A percentile compares a stretch with the other conserved stretches of the same genome.
Conservation (phyloP, 2,888 invertebrate species). For the Ennomos fuscantarius region DNA sequence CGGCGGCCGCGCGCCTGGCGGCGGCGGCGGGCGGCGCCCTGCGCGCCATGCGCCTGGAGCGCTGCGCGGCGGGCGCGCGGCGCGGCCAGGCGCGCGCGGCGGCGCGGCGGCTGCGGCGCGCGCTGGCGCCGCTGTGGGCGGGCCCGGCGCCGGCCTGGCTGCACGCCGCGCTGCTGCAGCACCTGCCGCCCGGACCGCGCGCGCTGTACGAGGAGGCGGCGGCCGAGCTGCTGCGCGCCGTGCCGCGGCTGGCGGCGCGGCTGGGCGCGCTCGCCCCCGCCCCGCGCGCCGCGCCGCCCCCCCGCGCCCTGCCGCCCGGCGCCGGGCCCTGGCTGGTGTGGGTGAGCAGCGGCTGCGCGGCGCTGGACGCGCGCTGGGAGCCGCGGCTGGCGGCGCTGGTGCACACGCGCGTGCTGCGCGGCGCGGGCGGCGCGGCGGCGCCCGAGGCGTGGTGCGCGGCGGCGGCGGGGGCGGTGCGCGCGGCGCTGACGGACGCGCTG, state of each 20-base stretch:
- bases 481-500: constrained; percentile 56
- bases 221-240: constrained; percentile 52
- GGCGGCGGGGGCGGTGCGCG: constrained; percentile 50
- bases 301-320: constrained; percentile 41
- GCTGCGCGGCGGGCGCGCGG: constrained; percentile 48
- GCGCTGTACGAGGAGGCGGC: constrained; percentile 51
- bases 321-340: constrained; percentile 53
- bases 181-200: constrained; percentile 48
- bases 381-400: constrained; percentile 54
- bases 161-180: constrained; percentile 52
- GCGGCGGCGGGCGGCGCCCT: constrained; percentile 46
- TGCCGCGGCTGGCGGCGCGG: constrained; percentile 56
- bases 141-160: constrained; percentile 53
- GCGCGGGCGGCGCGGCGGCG: constrained; percentile 42
- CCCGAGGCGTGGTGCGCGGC: constrained; percentile 61
- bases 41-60: constrained; percentile 50
- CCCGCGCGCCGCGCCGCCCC: constrained; percentile 29
- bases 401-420: constrained; percentile 53
- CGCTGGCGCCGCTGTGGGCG: constrained; percentile 38
- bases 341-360: constrained; percentile 47
- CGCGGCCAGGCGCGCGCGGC: constrained; percentile 42
- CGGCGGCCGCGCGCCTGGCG: constrained; percentile 56
- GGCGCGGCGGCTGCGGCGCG: constrained; percentile 34
- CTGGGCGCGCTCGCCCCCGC: constrained; percentile 38
- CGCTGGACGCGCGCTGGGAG: constrained; percentile 50